A percentile compares a stretch with the other conserved stretches of the same genome.
phyloP scores from a whole-genome alignment of 2,113 vertebrate species.

The Chelonoidis abingdonii region DNA sequence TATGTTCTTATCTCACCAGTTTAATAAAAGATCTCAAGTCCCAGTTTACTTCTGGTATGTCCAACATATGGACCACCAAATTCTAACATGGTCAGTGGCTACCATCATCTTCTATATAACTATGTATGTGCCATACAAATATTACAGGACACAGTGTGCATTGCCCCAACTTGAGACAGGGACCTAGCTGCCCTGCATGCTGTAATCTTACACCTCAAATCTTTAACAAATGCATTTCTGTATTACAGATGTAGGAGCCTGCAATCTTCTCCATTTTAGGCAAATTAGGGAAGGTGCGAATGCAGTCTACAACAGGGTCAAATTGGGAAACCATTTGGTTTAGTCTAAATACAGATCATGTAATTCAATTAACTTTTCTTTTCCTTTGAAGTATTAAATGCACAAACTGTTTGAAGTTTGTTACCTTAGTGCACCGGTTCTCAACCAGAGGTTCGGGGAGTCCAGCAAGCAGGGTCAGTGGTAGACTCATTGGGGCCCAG shows the following conservation, averaged over 20 bases:
- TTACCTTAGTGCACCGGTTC: too few relatives aligned
- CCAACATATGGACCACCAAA: neutral
- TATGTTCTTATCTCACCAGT: neutral
- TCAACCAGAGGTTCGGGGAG: too few relatives aligned
- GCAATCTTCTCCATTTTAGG: neutral
- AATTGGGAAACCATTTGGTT: neutral
- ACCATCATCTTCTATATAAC: neutral
- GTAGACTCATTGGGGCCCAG: too few relatives aligned
- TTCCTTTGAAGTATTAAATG: neutral
- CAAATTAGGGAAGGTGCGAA: neutral
- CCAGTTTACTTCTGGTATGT: neutral
- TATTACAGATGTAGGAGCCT: neutral
- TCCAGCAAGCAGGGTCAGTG: too few relatives aligned
- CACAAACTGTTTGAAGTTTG: neutral
- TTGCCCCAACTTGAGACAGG: neutral
- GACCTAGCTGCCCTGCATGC: too few relatives aligned
- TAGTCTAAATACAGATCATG: neutral
- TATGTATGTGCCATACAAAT: neutral
- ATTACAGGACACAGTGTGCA: accelerated
- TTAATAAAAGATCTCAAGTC: neutral
- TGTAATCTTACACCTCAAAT: neutral
- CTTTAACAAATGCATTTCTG: neutral
- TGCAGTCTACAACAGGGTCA: accelerated
- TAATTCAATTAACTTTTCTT: neutral
- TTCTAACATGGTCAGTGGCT: accelerated